phyloP scores from a whole-genome alignment of 2,888 invertebrate genomes.

The Fabriciana adippe region DNA sequence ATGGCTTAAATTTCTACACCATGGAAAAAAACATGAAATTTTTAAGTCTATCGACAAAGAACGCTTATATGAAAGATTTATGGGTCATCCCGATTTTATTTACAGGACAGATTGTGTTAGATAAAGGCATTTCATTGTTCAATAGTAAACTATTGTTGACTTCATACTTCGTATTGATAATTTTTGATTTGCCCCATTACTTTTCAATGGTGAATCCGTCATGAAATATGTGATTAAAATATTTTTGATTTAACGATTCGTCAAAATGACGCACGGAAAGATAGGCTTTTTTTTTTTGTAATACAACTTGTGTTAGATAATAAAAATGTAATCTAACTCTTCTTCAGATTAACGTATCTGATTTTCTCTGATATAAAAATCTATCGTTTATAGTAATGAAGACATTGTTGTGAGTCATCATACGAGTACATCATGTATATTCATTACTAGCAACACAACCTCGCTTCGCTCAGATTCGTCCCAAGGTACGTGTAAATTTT shows the following conservation, averaged over 20 bases:
- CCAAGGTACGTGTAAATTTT: too few species aligned
- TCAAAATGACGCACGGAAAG: too few species aligned
- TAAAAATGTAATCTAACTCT: too few species aligned
- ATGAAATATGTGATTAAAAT: slow-evolving; percentile 9
- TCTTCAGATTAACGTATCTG: too few species aligned
- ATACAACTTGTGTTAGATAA: too few species aligned
- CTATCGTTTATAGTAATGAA: too few species aligned
- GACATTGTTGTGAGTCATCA: too few species aligned
- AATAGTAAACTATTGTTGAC: slow-evolving; percentile 36
- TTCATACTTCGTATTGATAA: slow-evolving; percentile 27
- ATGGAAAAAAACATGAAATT: background rate
- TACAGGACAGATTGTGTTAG: slow-evolving; percentile 49
- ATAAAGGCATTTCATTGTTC: slow-evolving; percentile 41
- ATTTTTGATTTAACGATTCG: slow-evolving; percentile 1
- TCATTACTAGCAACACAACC: too few species aligned
- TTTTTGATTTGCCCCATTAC: slow-evolving; percentile 29
- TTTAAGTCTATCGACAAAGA: slow-evolving; percentile 5
- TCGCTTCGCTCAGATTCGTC: too few species aligned
- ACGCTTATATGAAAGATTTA: slow-evolving; percentile 40
- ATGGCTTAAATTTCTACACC: slow-evolving; percentile 1
- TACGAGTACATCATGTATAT: too few species aligned
- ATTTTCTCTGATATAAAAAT: too few species aligned
- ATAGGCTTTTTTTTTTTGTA: too few species aligned
- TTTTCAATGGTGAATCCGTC: slow-evolving; percentile 14
- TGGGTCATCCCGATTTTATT: slow-evolving; percentile 51